Evolutionary conservation across 2,888 invertebrate genomes (phyloP), one percentile per base, ranked within the genome.

Genomic region (Monoplex corrugatus): DNA sequence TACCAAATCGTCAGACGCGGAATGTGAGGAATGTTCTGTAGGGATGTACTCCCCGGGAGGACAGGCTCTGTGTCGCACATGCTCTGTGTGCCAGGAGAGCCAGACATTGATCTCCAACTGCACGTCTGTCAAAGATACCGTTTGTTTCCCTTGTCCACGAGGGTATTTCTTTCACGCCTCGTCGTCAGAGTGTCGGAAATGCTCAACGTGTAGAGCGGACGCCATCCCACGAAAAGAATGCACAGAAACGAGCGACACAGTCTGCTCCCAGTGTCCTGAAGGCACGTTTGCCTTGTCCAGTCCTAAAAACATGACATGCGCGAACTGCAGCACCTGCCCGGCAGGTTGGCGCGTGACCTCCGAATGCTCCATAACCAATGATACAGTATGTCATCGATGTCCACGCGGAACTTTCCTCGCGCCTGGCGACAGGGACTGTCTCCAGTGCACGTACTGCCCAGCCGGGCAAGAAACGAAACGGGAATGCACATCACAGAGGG

Each of bases 131-230:
- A 89, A 85, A 43, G 93, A 93, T 86, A 92, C 92, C 2, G 82
- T 90, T 0, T 93, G 93, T 89, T 89, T 88, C 38, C 91, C 92
- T n/a, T 93, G 93, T 90, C 88, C 91, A 16, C 57, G 78, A 6
- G 91, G 89, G 13, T 88, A 32, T n/a, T 90, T 89, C 75, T 86
- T 88, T 13, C 50, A 84, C 44, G 68, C 88, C n/a, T 84, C 68
- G 45, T 44, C 75, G 16, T 72, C 45, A 16, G 87, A 89, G 45
- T 92, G 92, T 86, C 38, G 50, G 50, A 44, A 44, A 40, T 89
- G 89, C 83, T 28, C 28, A 10, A 2, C n/a, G 10, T 89, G 89
- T 75, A 45, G 38, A 3, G 28, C 45, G 2, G 89, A 87, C 44
- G 40, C 75, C 43, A 35, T 87, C 10, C 45, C 10, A 50, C 68